Evolutionary conservation across 2,888 invertebrate species (phyloP), one percentile per base, ranked within the genome.

Genomic region (Amorpha juglandis): DNA sequence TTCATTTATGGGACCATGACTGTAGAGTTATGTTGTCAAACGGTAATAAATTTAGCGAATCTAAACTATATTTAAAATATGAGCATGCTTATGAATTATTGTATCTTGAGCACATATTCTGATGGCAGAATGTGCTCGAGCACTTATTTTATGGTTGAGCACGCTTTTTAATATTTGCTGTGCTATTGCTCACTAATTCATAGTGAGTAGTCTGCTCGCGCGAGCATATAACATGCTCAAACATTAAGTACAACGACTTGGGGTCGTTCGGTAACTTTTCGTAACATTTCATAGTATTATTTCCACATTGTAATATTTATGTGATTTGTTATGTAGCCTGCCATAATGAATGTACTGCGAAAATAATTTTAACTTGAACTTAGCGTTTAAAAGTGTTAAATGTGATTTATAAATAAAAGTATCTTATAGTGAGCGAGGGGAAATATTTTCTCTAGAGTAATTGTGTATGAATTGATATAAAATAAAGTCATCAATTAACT

Each of bases 401-500:
- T 91, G 92, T 92, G 91, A 91, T 91, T 84, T 90, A 87, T 84
- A 82, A 81, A 78, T 73, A 75, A 84, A 82, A 80, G 77, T 88
- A 81, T 86, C 78, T 66, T 81, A 77, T 86, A 87, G 83, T 81
- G 81, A 84, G 75, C 74, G 78, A 81, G 82, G 78, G 69, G 81
- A 81, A 83, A 81, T 85, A 86, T 88, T 88, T 89, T 88, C 86
- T 87, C 84, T 89, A 88, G 84, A 84, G 73, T 81, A 78, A 84
- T 72, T 83, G 82, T 90, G 88, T 90, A 89, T 81, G 88, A 84
- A 85, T 87, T 85, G 78, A 86, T 86, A 86, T 82, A 80, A 85
- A 90, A 89, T 90, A 91, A 91, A 91, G 83, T 90, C 89, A 86
- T 85, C 83, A 82, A 88, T 87, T 89, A 88, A 89, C 78, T 87